Evolutionary conservation across 2,888 invertebrate species (phyloP).

Genomic region (Pardosa pseudoannulata): DNA sequence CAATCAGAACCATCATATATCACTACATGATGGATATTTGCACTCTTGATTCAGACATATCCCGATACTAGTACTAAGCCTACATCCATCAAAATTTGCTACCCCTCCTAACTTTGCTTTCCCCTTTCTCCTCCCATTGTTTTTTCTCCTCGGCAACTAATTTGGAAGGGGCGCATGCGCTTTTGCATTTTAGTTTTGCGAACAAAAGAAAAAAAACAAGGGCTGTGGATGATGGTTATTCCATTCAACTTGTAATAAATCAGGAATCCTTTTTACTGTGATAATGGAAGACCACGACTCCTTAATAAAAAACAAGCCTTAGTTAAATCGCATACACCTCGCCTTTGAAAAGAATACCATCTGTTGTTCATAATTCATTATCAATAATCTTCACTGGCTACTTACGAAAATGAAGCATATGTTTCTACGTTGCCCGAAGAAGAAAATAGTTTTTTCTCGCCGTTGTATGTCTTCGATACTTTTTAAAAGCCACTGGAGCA

Average conservation of each 20-base stretch:
- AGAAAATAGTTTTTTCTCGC: constrained; percentile 14
- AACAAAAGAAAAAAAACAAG: constrained; percentile 51
- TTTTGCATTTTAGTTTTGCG: constrained; percentile 30
- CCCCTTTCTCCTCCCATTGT: constrained; percentile 13
- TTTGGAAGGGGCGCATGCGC: constrained; percentile 45
- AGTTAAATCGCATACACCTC: constrained; percentile 44
- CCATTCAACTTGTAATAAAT: constrained; percentile 71
- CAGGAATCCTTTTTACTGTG: constrained; percentile 66
- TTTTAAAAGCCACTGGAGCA: constrained; percentile 44
- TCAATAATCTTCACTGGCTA: constrained; percentile 69
- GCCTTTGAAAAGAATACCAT: constrained; percentile 65
- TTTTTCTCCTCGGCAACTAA: constrained; percentile 55
- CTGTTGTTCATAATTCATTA: constrained; percentile 71
- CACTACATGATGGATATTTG: constrained; percentile 64
- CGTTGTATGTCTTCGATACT: constrained; percentile 29
- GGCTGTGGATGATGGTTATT: constrained; percentile 43
- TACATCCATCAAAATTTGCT: constrained; percentile 68
- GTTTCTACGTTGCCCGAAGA: constrained; percentile 29
- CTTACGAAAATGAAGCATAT: constrained; percentile 71
- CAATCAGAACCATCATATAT: constrained; percentile 64
- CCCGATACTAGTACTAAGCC: constrained; percentile 68
- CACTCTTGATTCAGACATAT: constrained; percentile 55
- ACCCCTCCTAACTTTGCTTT: constrained; percentile 34
- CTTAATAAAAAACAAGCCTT: constrained; percentile 46
- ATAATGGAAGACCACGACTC: constrained; percentile 27